Evolutionary conservation across 2,797 vertebrate genomes (phyloP).

Genomic region (Lepus townsendii): DNA sequence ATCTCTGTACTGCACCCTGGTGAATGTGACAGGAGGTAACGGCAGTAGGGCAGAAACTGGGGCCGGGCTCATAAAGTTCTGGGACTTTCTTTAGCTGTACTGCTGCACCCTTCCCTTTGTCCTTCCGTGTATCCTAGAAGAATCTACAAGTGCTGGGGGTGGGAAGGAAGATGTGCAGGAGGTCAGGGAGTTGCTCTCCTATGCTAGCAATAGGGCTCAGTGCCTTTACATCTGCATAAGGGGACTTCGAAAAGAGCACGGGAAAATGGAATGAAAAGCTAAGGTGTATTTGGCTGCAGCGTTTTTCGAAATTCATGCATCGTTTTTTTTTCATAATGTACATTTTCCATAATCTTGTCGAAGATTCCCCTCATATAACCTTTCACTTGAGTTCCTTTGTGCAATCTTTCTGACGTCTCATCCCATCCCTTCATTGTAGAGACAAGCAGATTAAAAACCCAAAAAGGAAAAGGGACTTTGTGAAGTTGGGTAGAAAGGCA

Average conservation of each 20-base stretch:
- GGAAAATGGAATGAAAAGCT: too few species aligned
- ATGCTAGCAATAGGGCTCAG: background rate
- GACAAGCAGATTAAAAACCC: slow-evolving; percentile 46
- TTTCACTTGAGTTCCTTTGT: slow-evolving; percentile 44
- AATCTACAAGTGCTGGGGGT: slow-evolving; percentile 46
- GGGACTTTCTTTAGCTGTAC: slow-evolving; percentile 33
- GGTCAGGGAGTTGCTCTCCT: slow-evolving; percentile 23
- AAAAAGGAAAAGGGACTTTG: slow-evolving; percentile 49
- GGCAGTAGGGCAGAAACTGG: slow-evolving; percentile 21
- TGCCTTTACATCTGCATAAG: background rate
- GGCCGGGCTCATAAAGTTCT: background rate
- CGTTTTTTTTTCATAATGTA: too few species aligned
- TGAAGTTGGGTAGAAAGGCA: slow-evolving; percentile 29
- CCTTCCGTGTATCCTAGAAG: background rate
- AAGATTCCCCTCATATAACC: background rate
- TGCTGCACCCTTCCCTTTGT: background rate
- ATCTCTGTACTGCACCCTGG: background rate
- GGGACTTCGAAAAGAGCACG: too few species aligned
- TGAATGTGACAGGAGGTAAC: slow-evolving; percentile 11
- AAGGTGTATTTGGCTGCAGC: too few species aligned
- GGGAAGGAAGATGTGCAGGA: background rate
- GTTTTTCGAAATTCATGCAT: too few species aligned
- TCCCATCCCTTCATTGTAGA: slow-evolving; percentile 38
- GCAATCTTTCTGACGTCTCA: slow-evolving; percentile 56
- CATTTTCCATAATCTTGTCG: too few species aligned